These are phyloP conservation scores for Drosophila basisetae DNA, from an alignment of 2,888 invertebrate species.

Conservation along the genomic window DNA sequence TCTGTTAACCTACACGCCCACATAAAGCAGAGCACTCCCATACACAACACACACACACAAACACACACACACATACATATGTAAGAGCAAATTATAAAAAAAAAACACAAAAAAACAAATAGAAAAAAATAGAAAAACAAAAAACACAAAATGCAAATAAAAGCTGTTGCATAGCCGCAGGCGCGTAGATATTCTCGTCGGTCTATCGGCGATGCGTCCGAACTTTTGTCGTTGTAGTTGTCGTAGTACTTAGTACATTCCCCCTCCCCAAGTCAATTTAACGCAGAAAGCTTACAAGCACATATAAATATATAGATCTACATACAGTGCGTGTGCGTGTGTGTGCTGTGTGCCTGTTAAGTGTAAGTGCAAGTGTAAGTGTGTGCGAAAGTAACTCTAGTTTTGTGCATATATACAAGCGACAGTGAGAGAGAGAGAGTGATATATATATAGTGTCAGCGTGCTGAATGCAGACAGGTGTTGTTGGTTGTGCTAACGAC, in stretches of 20 bases:
- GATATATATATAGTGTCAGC: slow-evolving; percentile 2
- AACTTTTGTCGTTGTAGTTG: slow-evolving; percentile 53
- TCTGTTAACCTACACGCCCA: slow-evolving; percentile 25
- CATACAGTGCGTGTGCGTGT: slow-evolving; percentile 2
- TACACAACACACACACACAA: slow-evolving; percentile 18
- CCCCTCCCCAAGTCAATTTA: slow-evolving; percentile 43
- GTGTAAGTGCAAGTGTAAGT: slow-evolving; percentile 15
- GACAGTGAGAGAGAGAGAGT: not conserved
- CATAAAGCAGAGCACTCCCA: slow-evolving; percentile 11
- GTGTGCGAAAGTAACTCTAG: slow-evolving; percentile 35
- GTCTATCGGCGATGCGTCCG: slow-evolving; percentile 36
- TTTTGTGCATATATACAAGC: slow-evolving; percentile 63
- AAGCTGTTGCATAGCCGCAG: slow-evolving; percentile 61
- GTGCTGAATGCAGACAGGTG: slow-evolving; percentile 19
- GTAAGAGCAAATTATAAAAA: slow-evolving; percentile 19
- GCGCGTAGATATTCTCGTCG: slow-evolving; percentile 40
- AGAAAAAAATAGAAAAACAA: slow-evolving; percentile 19
- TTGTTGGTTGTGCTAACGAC: slow-evolving; percentile 7
- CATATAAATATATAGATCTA: slow-evolving; percentile 15
- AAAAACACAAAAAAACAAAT: slow-evolving; percentile 3
- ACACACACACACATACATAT: slow-evolving; percentile 16
- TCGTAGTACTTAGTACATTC: slow-evolving; percentile 74
- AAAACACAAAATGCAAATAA: slow-evolving; percentile 7
- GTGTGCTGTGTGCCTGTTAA: slow-evolving; percentile 3
- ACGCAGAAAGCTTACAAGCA: slow-evolving; percentile 50